phyloP scores from a whole-genome alignment of 2,797 vertebrate genomes.

The Chrysocyon brachyurus region DNA sequence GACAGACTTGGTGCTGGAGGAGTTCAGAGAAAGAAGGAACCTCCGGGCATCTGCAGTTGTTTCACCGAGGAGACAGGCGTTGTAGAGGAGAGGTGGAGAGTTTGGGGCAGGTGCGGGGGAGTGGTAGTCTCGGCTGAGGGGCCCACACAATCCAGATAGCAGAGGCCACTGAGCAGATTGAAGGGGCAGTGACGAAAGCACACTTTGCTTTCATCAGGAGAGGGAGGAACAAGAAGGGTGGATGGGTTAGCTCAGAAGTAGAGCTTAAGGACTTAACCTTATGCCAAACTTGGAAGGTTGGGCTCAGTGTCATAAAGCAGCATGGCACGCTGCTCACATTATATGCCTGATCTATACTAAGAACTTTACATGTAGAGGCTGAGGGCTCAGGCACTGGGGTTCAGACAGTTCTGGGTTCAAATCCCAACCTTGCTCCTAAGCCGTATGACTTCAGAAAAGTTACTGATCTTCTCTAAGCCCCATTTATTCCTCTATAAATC shows the following conservation, averaged over 20 bases:
- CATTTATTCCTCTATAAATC: not conserved
- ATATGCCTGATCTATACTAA: not conserved
- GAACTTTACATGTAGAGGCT: not conserved
- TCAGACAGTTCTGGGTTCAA: not conserved
- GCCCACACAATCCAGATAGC: not conserved
- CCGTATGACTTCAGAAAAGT: constrained; percentile 1
- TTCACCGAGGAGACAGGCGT: not conserved
- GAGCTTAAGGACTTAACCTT: constrained; percentile 43
- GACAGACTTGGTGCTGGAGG: not conserved
- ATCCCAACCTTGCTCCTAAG: not conserved
- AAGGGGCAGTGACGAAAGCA: not conserved
- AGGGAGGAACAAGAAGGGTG: not conserved
- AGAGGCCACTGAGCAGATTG: not conserved
- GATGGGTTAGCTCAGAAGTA: constrained; percentile 24
- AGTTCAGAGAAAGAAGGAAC: constrained; percentile 64
- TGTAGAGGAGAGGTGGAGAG: constrained; percentile 41
- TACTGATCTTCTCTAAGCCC: not conserved
- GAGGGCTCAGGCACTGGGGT: not conserved
- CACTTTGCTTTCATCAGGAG: not conserved
- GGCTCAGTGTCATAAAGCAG: not conserved
- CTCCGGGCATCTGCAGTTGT: not conserved
- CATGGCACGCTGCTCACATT: not conserved
- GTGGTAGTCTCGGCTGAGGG: not conserved
- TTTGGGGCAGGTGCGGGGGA: not conserved
- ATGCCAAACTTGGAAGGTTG: not conserved